Evolutionary conservation across 1,140 invertebrate species (phyloP), one percentile per base, ranked within the genome.

Genomic region (Rhopalosiphum maidis): DNA sequence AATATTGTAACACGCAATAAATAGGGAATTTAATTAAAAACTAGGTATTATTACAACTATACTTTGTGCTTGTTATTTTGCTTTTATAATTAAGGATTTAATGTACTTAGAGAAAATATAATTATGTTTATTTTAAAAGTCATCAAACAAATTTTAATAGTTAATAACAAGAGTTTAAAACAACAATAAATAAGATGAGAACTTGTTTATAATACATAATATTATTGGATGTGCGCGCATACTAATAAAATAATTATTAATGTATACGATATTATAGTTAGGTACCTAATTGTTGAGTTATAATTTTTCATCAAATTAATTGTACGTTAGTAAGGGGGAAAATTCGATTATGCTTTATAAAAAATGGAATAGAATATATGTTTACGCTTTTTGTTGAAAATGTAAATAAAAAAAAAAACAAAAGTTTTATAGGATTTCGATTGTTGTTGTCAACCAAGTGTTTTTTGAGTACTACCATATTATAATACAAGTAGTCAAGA

Each of bases 341-440:
- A 90, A 60, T 51, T 90, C 37, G 54, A 68, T 68, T n/a, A 41
- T 30, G 9, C n/a, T 43, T 23, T 9, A 15, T 43, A n/a, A 15
- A n/a, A 35, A 46, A 30, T 35, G 54, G 41, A 90, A 90, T 43
- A 46, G 22, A 41, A 15, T 60, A 9, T 37, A 9, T 15, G 35
- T 60, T 55, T 41, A 60, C 22, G 41, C 3, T 37, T 68, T 68
- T 30, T n/a, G 88, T 60, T 60, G 30, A 35, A 30, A 25, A 60
- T 60, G 54, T 18, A 60, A 60, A 60, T 60, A 37, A 37, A 60
- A 90, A 90, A 90, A 90, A 90, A 90, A 90, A 90, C 23, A 11
- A 0, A 54, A 51, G n/a, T 37, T 54, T 21, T 37, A 51, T 35
- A 37, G 48, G 87, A 89, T 54, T 54, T 37, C 89, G 11, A 90